Evolutionary conservation across 2,888 invertebrate species (phyloP), one percentile per base, ranked within the genome.

Genomic region (Auanema sp.): DNA sequence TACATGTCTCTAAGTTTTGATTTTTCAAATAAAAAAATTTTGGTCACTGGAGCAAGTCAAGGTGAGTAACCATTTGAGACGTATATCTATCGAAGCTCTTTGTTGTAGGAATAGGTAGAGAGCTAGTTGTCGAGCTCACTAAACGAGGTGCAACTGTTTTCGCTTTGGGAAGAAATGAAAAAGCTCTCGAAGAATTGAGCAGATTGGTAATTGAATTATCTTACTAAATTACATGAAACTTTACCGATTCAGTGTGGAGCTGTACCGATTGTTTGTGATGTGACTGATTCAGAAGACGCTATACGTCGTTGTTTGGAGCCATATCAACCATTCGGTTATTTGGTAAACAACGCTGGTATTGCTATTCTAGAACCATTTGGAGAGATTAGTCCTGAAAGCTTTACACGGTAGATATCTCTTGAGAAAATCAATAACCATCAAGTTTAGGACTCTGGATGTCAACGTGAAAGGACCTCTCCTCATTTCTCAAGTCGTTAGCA

Each of bases 41-140:
- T 76, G 10, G 73, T 76, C 14, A 76, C 76, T 21, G 76, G 76
- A 23, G 76, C 72, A 11, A 76, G 76, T 58, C 71, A 69, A 68
- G 75, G 75, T 75, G 43, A 50, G 61, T 16, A n/a, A n/a, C n/a
- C n/a, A n/a, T n/a, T n/a, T n/a, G n/a, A n/a, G n/a, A n/a, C n/a
- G n/a, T n/a, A n/a, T n/a, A n/a, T n/a, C n/a, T n/a, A 51, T 10
- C 10, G 11, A 24, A 42, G 6, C 11, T 16, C 8, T 51, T n/a
- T 5, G 21, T 40, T 59, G 16, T 18, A 69, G 69, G 69, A 11
- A 65, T 69, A 24, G 66, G 69, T 21, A 58, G 66, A 43, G 70
- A 64, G 14, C 58, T 76, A 33, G 68, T 63, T n/a, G 11, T 72
- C 1, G 40, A 68, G 11, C 54, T 76, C 11, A 66, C 71, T 10